phyloP scores from a whole-genome alignment of 1,140 invertebrate genomes.

The Drosophila asahinai region DNA sequence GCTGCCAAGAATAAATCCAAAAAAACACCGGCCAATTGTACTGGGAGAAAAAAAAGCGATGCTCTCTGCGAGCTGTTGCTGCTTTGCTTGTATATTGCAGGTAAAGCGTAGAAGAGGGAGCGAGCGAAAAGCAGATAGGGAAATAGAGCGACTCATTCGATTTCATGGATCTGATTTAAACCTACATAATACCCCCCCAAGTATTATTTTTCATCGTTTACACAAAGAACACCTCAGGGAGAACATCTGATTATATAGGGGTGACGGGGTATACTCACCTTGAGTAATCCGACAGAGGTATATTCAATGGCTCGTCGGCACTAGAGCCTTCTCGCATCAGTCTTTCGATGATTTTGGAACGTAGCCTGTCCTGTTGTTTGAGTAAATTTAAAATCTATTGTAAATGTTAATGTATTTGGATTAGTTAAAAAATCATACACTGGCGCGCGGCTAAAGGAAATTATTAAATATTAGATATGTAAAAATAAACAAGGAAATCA shows the following conservation, averaged over 20 bases:
- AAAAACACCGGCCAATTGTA: too few relatives aligned
- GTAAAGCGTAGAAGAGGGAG: too few relatives aligned
- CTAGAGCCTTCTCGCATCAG: conserved; percentile 93
- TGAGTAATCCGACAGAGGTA: conserved; percentile 93
- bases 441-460: conserved; percentile 31
- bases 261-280: conserved; percentile 86
- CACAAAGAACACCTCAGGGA: too few relatives aligned
- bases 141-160: too few relatives aligned
- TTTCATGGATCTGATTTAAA: too few relatives aligned
- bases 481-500: background rate
- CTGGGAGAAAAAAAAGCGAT: too few relatives aligned
- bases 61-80: too few relatives aligned
- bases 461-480: conserved; percentile 19
- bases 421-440: conserved; percentile 72
- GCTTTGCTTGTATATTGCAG: too few relatives aligned
- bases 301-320: conserved; percentile 94
- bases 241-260: background rate
- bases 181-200: too few relatives aligned
- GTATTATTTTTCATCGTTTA: too few relatives aligned
- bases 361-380: conserved; percentile 89
- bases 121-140: too few relatives aligned
- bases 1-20: too few relatives aligned
- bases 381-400: conserved; percentile 84
- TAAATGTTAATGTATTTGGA: conserved; percentile 80
- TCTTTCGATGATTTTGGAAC: conserved; percentile 92